phyloP scores from a whole-genome alignment of 2,797 vertebrate genomes.

The Pantherophis vulpinus region DNA sequence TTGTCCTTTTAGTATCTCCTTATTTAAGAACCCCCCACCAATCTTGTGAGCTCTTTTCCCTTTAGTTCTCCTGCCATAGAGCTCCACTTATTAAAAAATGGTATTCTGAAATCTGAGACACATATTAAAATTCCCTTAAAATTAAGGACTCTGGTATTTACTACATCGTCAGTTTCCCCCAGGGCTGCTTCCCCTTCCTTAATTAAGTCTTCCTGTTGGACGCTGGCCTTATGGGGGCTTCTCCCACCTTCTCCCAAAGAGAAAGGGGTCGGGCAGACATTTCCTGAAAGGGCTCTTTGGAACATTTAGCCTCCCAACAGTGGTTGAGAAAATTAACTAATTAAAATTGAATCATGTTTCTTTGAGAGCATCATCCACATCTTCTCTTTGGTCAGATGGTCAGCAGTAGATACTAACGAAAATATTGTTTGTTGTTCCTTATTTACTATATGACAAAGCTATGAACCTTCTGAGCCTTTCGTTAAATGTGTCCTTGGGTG shows the following conservation, averaged over 20 bases:
- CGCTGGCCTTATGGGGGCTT: background rate
- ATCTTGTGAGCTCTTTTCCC: background rate
- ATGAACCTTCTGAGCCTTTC: background rate
- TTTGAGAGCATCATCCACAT: background rate
- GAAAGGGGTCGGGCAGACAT: background rate
- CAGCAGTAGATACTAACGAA: background rate
- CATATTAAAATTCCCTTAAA: background rate
- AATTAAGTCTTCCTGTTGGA: background rate
- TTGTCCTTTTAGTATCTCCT: background rate
- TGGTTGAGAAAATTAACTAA: background rate
- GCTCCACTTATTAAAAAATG: background rate
- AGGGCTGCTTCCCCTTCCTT: background rate
- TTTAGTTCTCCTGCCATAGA: background rate
- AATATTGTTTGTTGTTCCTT: background rate
- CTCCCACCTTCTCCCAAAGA: background rate
- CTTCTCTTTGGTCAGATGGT: background rate
- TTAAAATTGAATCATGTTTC: background rate
- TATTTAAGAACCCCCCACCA: background rate
- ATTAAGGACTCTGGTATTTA: background rate
- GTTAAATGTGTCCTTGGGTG: background rate
- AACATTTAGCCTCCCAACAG: background rate
- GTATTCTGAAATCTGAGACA: background rate
- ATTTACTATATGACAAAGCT: background rate
- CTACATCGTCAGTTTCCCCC: background rate
- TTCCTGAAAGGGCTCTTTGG: background rate